A percentile compares a stretch with the other conserved stretches of the same genome.
Evolutionary conservation across 2,113 vertebrate species (phyloP).

Genomic region (Passerina amoena): DNA sequence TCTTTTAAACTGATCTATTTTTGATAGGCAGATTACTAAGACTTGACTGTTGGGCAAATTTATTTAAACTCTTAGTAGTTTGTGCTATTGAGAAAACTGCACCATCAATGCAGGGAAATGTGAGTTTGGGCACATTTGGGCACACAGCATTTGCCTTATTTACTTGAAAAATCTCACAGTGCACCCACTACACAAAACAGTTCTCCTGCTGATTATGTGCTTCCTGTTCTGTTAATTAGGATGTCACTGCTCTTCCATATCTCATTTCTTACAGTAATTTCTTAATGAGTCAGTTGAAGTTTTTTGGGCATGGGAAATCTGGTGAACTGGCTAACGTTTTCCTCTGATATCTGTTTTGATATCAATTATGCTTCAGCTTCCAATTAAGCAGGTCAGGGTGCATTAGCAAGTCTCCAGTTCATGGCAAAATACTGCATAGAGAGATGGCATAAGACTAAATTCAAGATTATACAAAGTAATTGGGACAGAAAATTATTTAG

Average conservation of each 20-base stretch:
- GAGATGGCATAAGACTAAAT: constrained; percentile 36
- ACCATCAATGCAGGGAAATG: neutral
- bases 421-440: constrained; percentile 4
- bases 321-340: constrained; percentile 40
- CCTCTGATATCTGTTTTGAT: constrained; percentile 52
- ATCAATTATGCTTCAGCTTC: constrained; percentile 52
- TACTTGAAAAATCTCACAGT: neutral
- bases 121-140: neutral
- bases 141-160: neutral
- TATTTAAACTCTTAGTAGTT: neutral
- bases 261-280: constrained; percentile 31
- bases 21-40: neutral
- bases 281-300: constrained; percentile 33
- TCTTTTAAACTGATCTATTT: neutral
- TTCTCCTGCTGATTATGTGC: neutral
- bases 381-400: constrained; percentile 45
- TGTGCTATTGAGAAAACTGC: neutral
- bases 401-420: neutral
- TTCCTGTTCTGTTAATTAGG: constrained; percentile 53
- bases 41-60: neutral
- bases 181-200: neutral
- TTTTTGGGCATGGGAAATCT: constrained; percentile 25
- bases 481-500: constrained; percentile 54
- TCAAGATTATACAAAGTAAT: constrained; percentile 58
- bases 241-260: constrained; percentile 15